Evolutionary conservation across 2,113 vertebrate species (phyloP), one percentile per base, ranked within the genome.

Genomic region (Gorsachius goisagi): DNA sequence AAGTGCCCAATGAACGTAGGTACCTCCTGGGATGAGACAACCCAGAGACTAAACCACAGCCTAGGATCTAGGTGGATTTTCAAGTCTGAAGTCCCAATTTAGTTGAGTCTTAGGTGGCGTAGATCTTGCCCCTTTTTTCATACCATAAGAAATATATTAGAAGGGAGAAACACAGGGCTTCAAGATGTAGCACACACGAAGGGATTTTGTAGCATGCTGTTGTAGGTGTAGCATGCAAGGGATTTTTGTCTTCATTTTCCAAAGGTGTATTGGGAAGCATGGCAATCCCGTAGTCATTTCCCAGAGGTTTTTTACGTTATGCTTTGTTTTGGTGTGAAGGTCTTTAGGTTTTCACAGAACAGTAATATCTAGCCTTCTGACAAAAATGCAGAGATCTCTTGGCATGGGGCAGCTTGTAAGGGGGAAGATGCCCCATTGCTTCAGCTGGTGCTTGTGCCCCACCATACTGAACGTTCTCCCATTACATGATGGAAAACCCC

Each of bases 391-490:
- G 66, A 63, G 44, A 64, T 26, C 5, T 41, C 26, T 47, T n/a
- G 32, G 41, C 41, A 24, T 4, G 26, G 56, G 6, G 1, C 27
- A 89, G 15, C 10, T 66, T 73, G 39, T 47, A 37, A 45, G 21
- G 21, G 24, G 9, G 16, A 62, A 32, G 14, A 47, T 2, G 8
- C 12, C 9, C 32, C 32, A 83, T 75, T 6, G 6, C 35, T 69
- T 78, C 22, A 55, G 16, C 16, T 4, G 4, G 4, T 27, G 37
- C 17, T 69, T 47, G 15, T 59, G 32, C 32, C 45, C 26, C 32
- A 41, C 15, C n/a, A 47, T 0, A 0, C 49, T 58, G n/a, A 88
- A 50, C 0, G 0, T 60, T 21, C 9, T 82, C 3, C 8, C 37
- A 50, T 15, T 11, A 11, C 6, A 16, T 11, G n/a, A 37, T 3